Evolutionary conservation across 2,888 invertebrate genomes (phyloP), one percentile per base, ranked within the genome.

Genomic region (Monoplex corrugatus): DNA sequence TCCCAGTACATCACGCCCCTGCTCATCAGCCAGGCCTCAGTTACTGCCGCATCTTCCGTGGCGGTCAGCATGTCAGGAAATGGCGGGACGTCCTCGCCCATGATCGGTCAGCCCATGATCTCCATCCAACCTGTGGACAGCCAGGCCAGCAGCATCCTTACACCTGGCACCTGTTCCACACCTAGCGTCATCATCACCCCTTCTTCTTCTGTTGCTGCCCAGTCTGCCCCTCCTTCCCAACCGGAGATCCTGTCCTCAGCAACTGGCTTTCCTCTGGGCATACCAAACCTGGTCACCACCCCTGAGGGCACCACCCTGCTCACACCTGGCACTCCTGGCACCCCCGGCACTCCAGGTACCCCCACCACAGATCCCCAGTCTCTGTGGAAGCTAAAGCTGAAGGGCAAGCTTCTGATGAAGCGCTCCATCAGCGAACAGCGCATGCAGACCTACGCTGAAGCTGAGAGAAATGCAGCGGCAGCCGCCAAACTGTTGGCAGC

Each of bases 391-490:
- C 88, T 92, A 72, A 90, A 89, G 68, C 92, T 95, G 50, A 95
- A 95, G 89, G 95, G 95, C 23, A 95, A 95, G 86, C 91, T 96
- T 19, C 90, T 96, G 80, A 94, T 95, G 95, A 95, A 95, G 89
- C 92, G 95, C n/a, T 95, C 95, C 0, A 91, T 95, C 88, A 95
- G 95, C 92, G 92, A 94, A 19, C 95, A 95, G 72, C 82, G 83
- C 68, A 88, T 88, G 83, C 63, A 50, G 68, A 82, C 88, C 40
- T 86, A 63, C 43, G 68, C 80, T 19, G 88, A 88, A n/a, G 68
- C 72, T 23, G 88, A 88, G 63, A 82, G 32, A 13, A 57, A 35
- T 6, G 57, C 57, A 0, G 78, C 87, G 16, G 40, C n/a, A 40
- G 43, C 45, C 13, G 40, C 87, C 45, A 44, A 35, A 35, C 45